phyloP scores from a whole-genome alignment of 1,140 invertebrate species.

The fruit fly (Drosophila melanogaster) region Release_6_plus_ISO1_MT NT_033777.3:13889001-13889500 shows the following conservation, averaged over 20 bases:
- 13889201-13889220: constrained; percentile 20
- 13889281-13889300: constrained; percentile 34
- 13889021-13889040: constrained; percentile 66
- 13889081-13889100: too few relatives aligned
- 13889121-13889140: neutral
- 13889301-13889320: constrained; percentile 12
- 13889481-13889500: constrained; percentile 24
- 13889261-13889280: constrained; percentile 34
- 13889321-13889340: neutral
- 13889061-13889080: neutral
- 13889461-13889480: constrained; percentile 71
- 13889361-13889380: constrained; percentile 78
- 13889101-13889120: too few relatives aligned
- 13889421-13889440: constrained; percentile 16
- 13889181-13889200: neutral
- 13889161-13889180: neutral
- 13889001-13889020: constrained; percentile 61
- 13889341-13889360: constrained; percentile 62
- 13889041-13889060: constrained; percentile 42
- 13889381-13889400: constrained; percentile 41
- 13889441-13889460: constrained; percentile 67
- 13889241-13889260: constrained; percentile 13
- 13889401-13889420: constrained; percentile 1
- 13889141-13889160: neutral
- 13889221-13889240: constrained; percentile 63